A percentile compares a stretch with the other conserved stretches of the same genome.
phyloP scores from a whole-genome alignment of 2,888 invertebrate species.

The Petrolisthes manimaculis region DNA sequence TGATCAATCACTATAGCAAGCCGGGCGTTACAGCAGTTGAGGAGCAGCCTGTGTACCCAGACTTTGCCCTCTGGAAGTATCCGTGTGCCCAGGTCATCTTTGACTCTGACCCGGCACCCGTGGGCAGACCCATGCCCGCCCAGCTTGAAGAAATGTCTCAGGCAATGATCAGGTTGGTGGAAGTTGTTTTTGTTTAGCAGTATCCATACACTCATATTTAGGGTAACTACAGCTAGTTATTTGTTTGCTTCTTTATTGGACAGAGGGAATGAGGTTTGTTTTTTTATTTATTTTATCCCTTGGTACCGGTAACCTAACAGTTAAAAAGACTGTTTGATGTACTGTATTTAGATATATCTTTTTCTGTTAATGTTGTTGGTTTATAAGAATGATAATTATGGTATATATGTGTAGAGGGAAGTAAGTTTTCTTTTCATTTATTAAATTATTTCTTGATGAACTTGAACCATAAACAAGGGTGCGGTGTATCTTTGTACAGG shows the following conservation, averaged over 20 bases:
- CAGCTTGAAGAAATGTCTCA: constrained; percentile 98
- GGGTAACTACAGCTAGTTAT: neutral
- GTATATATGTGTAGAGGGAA: too few relatives aligned
- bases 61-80: constrained; percentile 97
- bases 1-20: constrained; percentile 95
- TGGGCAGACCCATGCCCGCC: constrained; percentile 85
- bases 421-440: too few relatives aligned
- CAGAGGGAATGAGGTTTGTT: too few relatives aligned
- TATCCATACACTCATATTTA: too few relatives aligned
- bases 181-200: neutral
- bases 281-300: too few relatives aligned
- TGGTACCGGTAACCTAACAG: too few relatives aligned
- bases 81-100: constrained; percentile 97
- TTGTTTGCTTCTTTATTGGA: neutral
- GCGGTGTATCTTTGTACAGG: constrained; percentile 71
- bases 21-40: constrained; percentile 93
- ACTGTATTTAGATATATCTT: too few relatives aligned
- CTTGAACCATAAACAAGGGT: too few relatives aligned
- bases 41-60: constrained; percentile 89
- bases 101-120: constrained; percentile 96
- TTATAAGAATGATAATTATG: too few relatives aligned
- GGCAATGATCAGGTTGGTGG: constrained; percentile 91
- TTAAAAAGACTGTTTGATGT: too few relatives aligned
- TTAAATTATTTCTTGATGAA: too few relatives aligned
- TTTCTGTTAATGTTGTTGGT: too few relatives aligned